These are phyloP conservation scores for Hirtodrosophila histrioides DNA, from an alignment of 2,888 invertebrate genomes.

Conservation along the genomic window DNA sequence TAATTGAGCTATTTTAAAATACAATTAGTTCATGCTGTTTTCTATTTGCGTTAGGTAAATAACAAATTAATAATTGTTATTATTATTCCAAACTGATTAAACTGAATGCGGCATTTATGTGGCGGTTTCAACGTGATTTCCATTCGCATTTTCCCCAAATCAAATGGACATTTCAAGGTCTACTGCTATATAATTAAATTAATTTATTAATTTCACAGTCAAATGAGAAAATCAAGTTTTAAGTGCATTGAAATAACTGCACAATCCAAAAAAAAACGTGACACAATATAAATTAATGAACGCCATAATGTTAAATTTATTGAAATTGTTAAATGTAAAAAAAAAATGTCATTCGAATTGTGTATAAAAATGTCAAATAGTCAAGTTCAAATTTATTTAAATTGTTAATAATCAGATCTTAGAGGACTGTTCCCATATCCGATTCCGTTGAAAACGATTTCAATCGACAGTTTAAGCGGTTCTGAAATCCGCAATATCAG, in stretches of 20 bases:
- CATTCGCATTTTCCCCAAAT: slow-evolving; percentile 7
- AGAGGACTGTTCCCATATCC: too few relatives aligned
- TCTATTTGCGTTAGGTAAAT: slow-evolving; percentile 10
- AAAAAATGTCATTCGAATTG: too few relatives aligned
- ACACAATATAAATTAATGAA: neutral
- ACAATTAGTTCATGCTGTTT: slow-evolving; percentile 20
- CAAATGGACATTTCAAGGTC: slow-evolving; percentile 25
- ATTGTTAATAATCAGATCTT: too few relatives aligned
- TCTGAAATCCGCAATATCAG: too few relatives aligned
- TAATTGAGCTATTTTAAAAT: slow-evolving; percentile 43
- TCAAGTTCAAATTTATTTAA: too few relatives aligned
- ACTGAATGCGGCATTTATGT: slow-evolving; percentile 22
- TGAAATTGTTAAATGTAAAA: too few relatives aligned
- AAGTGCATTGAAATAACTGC: slow-evolving; percentile 17
- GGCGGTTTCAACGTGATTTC: slow-evolving; percentile 31
- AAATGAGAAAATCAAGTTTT: slow-evolving; percentile 22
- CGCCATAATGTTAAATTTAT: neutral
- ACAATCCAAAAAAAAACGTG: slow-evolving; percentile 12
- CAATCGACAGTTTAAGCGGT: too few relatives aligned
- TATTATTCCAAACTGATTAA: slow-evolving; percentile 14
- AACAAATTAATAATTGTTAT: slow-evolving; percentile 13
- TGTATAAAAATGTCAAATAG: too few relatives aligned
- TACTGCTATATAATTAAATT: slow-evolving; percentile 49
- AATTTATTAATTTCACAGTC: slow-evolving; percentile 38
- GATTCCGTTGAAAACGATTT: too few relatives aligned